Evolutionary conservation across 2,113 vertebrate species (phyloP).

Genomic region (Heterotilapia buettikoferi): DNA sequence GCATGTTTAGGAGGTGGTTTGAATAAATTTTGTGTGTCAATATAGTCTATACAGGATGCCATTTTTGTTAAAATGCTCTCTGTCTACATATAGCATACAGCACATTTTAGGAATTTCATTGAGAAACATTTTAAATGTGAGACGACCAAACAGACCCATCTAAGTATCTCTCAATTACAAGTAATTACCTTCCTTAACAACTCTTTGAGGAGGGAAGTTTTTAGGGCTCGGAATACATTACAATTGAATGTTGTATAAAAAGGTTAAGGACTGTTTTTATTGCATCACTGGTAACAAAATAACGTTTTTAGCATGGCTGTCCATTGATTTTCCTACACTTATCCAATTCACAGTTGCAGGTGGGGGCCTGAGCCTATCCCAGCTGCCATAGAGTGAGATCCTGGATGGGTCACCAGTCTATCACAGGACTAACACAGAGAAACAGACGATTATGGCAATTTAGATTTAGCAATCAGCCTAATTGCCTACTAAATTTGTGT

Average conservation of each 20-base stretch:
- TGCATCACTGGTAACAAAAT: not conserved
- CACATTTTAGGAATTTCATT: not conserved
- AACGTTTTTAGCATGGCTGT: not conserved
- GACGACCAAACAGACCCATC: not conserved
- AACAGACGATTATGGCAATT: not conserved
- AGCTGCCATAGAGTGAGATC: not conserved
- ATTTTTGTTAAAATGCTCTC: not conserved
- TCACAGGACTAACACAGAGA: not conserved
- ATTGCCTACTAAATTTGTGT: not conserved
- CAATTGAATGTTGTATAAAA: not conserved
- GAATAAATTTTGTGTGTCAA: not conserved
- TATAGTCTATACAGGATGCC: not conserved
- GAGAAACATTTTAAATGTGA: not conserved
- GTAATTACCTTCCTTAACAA: not conserved
- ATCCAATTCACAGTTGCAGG: not conserved
- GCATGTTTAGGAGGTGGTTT: not conserved
- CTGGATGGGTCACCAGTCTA: not conserved
- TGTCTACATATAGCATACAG: not conserved
- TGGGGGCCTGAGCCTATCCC: not conserved
- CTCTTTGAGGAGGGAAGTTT: not conserved
- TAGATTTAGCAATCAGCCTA: not conserved
- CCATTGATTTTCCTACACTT: not conserved
- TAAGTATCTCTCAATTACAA: not conserved
- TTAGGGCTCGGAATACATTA: not conserved
- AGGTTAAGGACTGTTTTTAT: not conserved